These are phyloP conservation scores for Rhyacichthys aspro DNA, from an alignment of 2,797 vertebrate species.

Conservation along the genomic window DNA sequence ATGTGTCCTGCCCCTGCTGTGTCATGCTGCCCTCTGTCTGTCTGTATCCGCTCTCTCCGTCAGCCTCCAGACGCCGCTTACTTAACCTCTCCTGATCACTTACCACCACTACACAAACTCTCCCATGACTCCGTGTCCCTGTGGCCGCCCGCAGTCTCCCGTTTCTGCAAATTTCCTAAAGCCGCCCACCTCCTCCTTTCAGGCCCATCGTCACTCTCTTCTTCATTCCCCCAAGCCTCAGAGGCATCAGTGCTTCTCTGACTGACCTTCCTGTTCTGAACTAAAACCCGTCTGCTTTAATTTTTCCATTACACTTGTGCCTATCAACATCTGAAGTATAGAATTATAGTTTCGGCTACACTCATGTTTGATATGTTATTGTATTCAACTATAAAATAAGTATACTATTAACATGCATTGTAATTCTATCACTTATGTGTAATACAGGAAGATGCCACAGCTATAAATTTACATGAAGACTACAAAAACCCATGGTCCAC, in stretches of 20 bases:
- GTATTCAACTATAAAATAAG: too few species aligned
- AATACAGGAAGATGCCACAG: too few species aligned
- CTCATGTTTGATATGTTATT: too few species aligned
- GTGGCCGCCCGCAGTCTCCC: neutral
- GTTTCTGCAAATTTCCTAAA: conserved; percentile 44
- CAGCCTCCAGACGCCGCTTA: conserved; percentile 29
- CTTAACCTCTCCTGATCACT: conserved; percentile 40
- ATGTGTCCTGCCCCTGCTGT: too few species aligned
- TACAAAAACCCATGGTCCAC: too few species aligned
- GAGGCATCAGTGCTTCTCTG: conserved; percentile 33
- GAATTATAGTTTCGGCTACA: neutral
- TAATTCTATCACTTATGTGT: too few species aligned
- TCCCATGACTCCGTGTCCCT: conserved; percentile 24
- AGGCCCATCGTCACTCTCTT: conserved; percentile 3
- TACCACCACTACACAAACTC: conserved; percentile 42
- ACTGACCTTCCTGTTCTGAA: conserved; percentile 35
- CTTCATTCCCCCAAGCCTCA: conserved; percentile 25
- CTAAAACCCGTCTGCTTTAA: conserved; percentile 18
- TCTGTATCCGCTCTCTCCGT: conserved; percentile 4
- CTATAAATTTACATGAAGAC: too few species aligned
- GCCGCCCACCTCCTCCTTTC: conserved; percentile 26
- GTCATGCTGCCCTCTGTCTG: too few species aligned
- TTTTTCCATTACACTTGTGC: conserved; percentile 17
- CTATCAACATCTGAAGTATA: neutral
- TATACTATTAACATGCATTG: too few species aligned